A percentile compares a stretch with the other conserved stretches of the same genome.
phyloP scores from a whole-genome alignment of 92 coral and sea anemone species.

The Desmophyllum pertusum region DNA sequence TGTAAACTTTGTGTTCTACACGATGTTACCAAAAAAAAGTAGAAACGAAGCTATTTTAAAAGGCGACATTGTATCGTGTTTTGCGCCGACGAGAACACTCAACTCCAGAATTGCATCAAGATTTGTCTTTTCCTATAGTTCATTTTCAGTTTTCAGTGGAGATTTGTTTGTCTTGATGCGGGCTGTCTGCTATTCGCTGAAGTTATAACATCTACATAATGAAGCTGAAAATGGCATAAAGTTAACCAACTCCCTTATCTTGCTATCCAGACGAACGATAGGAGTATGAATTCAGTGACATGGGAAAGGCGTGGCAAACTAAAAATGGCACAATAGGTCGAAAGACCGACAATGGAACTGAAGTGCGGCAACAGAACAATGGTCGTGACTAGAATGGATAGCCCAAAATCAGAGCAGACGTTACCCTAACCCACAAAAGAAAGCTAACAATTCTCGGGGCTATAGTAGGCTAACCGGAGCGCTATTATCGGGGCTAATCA shows the following conservation, averaged over 20 bases:
- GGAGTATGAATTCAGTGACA: neutral
- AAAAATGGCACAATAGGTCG: neutral
- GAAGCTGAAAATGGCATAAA: neutral
- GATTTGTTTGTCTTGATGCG: neutral
- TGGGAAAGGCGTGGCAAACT: neutral
- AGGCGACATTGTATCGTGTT: neutral
- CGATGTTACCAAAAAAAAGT: neutral
- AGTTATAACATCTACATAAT: no score
- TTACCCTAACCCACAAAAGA: no score
- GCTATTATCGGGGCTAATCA: no score
- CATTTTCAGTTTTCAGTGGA: neutral
- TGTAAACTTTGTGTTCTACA: neutral
- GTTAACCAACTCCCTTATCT: neutral
- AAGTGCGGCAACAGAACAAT: neutral
- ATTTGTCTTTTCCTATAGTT: neutral
- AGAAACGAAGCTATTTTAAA: neutral
- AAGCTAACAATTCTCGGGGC: no score
- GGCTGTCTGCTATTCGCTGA: no score
- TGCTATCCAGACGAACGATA: neutral
- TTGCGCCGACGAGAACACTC: neutral
- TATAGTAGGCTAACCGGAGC: no score
- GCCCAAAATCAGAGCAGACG: no score
- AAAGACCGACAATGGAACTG: neutral
- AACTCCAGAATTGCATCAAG: neutral
- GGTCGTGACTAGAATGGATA: no score